Conservation (phyloP, 2,888 invertebrate genomes). For the Xylota sylvarum region DNA sequence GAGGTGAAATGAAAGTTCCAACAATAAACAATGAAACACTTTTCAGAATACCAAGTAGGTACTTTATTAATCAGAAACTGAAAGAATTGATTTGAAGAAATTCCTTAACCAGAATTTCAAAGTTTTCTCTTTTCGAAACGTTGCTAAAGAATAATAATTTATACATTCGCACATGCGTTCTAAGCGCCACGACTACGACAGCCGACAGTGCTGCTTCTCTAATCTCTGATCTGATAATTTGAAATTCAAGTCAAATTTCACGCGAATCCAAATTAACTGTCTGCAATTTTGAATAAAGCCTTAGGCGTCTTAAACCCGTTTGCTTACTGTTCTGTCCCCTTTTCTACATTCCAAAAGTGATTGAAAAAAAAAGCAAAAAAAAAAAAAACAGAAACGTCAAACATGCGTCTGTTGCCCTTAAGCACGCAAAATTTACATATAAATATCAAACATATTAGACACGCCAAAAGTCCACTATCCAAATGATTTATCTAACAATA, state of each 20-base stretch:
- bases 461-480: conserved; percentile 4
- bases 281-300: background rate
- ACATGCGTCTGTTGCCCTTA: conserved; percentile 36
- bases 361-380: conserved; percentile 1
- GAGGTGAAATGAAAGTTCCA: background rate
- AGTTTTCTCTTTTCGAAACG: background rate
- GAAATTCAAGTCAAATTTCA: conserved; percentile 48
- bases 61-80: background rate
- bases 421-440: conserved; percentile 29
- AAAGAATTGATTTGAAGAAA: background rate
- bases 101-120: background rate
- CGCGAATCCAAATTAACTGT: conserved; percentile 20
- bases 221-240: conserved; percentile 23
- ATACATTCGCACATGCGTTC: conserved; percentile 7
- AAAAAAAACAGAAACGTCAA: too few relatives aligned
- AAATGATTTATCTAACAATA: conserved; percentile 48
- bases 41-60: background rate
- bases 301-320: background rate
- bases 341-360: conserved; percentile 35
- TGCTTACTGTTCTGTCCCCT: background rate
- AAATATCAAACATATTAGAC: conserved; percentile 19
- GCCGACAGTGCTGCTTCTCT: background rate
- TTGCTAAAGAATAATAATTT: conserved; percentile 18
- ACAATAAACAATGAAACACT: background rate
- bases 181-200: conserved; percentile 24